Base-by-base conservation (phyloP, 1,140 invertebrate species). In the Episyrphus balteatus region DNA sequence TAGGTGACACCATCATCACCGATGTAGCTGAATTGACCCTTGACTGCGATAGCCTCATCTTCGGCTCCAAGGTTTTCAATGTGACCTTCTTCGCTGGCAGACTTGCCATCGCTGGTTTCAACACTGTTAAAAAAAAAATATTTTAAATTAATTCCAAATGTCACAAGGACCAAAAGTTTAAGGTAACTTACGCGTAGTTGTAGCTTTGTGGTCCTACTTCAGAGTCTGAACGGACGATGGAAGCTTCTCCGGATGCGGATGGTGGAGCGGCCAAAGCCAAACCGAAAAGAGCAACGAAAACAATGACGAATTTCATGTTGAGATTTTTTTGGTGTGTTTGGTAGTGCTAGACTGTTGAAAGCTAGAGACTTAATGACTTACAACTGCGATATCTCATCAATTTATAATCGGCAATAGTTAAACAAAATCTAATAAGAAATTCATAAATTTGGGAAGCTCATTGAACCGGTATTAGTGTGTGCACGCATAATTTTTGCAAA, bases 51-150 rank as follows among this genome's bases (percentile, higher is more conserved):
- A 26, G 44, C 49, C 42, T 53, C 51, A 47, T 77, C 66, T 49
- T 77, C 65, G 19, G 71, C 67, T 52, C 73, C 71, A 12, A 63
- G 48, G 51, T 77, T 74, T 52, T 73, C 74, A 48, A 76, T 65
- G 42, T 73, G 66, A 1, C 76, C 81, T 44, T 70, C 64, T 58
- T 83, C 80, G 52, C 77, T 61, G 12, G 71, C 72, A 3, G 70
- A 60, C 13, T 76, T 79, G 9, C 81, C 81, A 55, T 84, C 77
- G 15, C 71, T 80, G 9, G 80, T 78, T 54, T 81, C 79, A 57
- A 13, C 44, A 38, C 48, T 49, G 26, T 33, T 26, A 26, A 5
- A 26, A 5, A 5, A 26, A 26, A 26, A 26, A 26, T 8, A 30
- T n/a, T 7, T n/a, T 15, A 34, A 19, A 13, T 17, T 42, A 5